phyloP scores from a whole-genome alignment of 2,888 invertebrate species.

The Sycophila texana region DNA sequence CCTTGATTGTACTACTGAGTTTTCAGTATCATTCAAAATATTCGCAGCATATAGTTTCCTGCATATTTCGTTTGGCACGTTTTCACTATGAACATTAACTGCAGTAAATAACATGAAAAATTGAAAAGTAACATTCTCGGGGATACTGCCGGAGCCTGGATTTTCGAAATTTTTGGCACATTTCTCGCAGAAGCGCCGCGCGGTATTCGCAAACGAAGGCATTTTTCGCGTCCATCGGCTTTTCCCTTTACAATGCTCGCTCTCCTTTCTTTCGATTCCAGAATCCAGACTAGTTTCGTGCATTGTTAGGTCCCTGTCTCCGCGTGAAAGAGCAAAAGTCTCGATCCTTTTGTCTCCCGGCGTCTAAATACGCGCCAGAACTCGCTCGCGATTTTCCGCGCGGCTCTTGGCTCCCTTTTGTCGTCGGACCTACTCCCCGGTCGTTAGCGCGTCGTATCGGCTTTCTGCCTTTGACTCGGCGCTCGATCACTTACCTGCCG shows the following conservation, averaged over 20 bases:
- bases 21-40: too few relatives aligned
- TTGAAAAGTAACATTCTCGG: background rate
- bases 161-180: background rate
- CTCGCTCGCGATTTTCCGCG: background rate
- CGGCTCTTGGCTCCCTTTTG: background rate
- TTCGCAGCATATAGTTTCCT: too few relatives aligned
- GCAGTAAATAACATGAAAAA: too few relatives aligned
- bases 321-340: background rate
- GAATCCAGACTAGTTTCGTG: background rate
- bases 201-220: constrained; percentile 14
- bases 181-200: too few relatives aligned
- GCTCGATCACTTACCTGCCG: too few relatives aligned
- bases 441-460: too few relatives aligned
- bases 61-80: too few relatives aligned
- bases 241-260: background rate
- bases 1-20: too few relatives aligned
- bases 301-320: constrained; percentile 6
- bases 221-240: constrained; percentile 16
- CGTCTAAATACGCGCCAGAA: background rate
- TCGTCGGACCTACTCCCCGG: background rate
- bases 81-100: too few relatives aligned
- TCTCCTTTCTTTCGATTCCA: background rate
- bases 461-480: too few relatives aligned
- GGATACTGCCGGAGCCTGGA: background rate
- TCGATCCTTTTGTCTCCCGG: constrained; percentile 21